Evolutionary conservation across 2,888 invertebrate species (phyloP).

Genomic region (Macrophya annulata): DNA sequence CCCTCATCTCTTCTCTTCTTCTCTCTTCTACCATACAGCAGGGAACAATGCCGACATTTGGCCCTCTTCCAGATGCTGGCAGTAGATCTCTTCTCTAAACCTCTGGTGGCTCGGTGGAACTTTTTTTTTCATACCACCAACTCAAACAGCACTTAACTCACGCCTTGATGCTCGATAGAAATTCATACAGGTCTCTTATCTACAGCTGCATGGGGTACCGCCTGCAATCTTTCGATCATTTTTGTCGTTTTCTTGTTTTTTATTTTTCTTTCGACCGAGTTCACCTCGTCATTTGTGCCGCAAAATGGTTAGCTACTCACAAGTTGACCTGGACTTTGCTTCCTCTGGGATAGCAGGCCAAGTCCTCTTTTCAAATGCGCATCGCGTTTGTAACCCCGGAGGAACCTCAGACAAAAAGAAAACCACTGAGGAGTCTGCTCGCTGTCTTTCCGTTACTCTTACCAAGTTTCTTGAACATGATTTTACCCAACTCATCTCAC

Average conservation of each 20-base stretch:
- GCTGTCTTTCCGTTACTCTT: slow-evolving; percentile 16
- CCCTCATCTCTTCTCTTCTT: neutral
- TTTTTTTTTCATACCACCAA: slow-evolving; percentile 53
- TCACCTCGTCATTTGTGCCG: slow-evolving; percentile 25
- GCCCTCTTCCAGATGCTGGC: slow-evolving; percentile 40
- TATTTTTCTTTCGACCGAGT: slow-evolving; percentile 29
- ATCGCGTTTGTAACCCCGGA: slow-evolving; percentile 26
- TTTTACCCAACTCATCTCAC: neutral
- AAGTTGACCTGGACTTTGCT: slow-evolving; percentile 17
- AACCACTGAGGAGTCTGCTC: neutral
- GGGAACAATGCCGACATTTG: slow-evolving; percentile 45
- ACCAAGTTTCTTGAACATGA: slow-evolving; percentile 23
- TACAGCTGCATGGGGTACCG: neutral
- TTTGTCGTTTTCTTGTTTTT: neutral
- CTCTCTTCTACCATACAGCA: neutral
- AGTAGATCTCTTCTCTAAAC: slow-evolving; percentile 36
- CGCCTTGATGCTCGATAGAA: slow-evolving; percentile 44
- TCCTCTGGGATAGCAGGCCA: slow-evolving; percentile 31
- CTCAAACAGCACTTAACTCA: slow-evolving; percentile 58
- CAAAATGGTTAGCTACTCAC: neutral
- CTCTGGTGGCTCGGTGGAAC: slow-evolving; percentile 46
- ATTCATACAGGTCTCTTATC: slow-evolving; percentile 50
- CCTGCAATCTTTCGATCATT: neutral
- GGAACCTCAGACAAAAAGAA: slow-evolving; percentile 32
- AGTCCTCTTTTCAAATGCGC: slow-evolving; percentile 27